Conservation (phyloP, 1,140 invertebrate genomes). For the Hycleus cichorii region DNA sequence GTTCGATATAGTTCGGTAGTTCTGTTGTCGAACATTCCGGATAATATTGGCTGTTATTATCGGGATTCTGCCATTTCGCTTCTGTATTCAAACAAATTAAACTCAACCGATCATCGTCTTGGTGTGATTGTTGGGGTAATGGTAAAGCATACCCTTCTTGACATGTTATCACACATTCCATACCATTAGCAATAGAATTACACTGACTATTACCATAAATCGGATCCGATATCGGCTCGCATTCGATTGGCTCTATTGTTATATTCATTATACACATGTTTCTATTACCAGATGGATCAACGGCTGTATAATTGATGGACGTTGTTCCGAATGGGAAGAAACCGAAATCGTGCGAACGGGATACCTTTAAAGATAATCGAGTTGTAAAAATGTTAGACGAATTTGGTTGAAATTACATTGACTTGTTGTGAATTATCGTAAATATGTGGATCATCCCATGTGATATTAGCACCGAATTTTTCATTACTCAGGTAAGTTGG, state of each 20-base stretch:
- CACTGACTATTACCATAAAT: slow-evolving; percentile 53
- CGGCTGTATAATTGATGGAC: slow-evolving; percentile 51
- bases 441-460: slow-evolving; percentile 61
- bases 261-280: slow-evolving; percentile 54
- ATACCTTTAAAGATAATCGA: too few species aligned
- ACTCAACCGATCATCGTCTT: slow-evolving; percentile 23
- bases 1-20: slow-evolving; percentile 23
- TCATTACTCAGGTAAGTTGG: slow-evolving; percentile 45
- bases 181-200: slow-evolving; percentile 39
- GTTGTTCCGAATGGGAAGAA: slow-evolving; percentile 53
- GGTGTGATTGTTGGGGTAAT: slow-evolving; percentile 30
- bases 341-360: slow-evolving; percentile 44
- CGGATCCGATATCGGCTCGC: slow-evolving; percentile 48
- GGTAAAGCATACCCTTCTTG: slow-evolving; percentile 54
- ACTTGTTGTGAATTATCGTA: slow-evolving; percentile 57
- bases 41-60: slow-evolving; percentile 26
- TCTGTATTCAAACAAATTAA: slow-evolving; percentile 33
- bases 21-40: slow-evolving; percentile 48
- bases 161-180: slow-evolving; percentile 52
- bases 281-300: slow-evolving; percentile 52
- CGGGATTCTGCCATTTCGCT: slow-evolving; percentile 36
- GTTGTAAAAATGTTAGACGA: too few species aligned
- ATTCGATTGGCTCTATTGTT: slow-evolving; percentile 55
- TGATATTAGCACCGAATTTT: slow-evolving; percentile 40
- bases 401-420: not conserved